phyloP scores from a whole-genome alignment of 2,113 vertebrate species.

The Prionailurus viverrinus region DNA sequence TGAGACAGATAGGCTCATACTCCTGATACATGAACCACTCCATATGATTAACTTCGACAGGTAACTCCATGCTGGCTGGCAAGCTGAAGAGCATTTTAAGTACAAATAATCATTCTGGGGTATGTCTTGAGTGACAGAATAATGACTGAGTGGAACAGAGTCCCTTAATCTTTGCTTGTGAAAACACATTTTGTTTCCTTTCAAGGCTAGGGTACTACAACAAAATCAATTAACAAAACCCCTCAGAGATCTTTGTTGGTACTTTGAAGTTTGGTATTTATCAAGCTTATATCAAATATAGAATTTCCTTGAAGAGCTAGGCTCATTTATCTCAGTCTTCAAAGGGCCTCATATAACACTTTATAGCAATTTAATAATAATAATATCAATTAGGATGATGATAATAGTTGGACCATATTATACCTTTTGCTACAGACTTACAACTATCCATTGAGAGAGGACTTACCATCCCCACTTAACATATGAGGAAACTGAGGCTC shows the following conservation, averaged over 20 bases:
- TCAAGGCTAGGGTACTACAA: background rate
- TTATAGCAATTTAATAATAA: background rate
- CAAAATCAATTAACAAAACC: slow-evolving; percentile 27
- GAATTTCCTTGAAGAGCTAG: background rate
- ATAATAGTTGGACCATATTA: background rate
- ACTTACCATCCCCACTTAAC: background rate
- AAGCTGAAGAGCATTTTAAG: background rate
- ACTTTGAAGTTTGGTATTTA: background rate
- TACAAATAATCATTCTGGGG: slow-evolving; percentile 2
- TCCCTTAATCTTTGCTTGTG: slow-evolving; percentile 19
- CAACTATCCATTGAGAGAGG: background rate
- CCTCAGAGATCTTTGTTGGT: background rate
- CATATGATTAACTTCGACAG: slow-evolving; percentile 31
- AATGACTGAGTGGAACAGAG: background rate
- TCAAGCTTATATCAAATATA: background rate
- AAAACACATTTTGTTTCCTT: slow-evolving; percentile 45
- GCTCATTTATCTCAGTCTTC: background rate
- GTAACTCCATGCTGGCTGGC: background rate
- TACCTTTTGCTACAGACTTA: background rate
- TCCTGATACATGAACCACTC: background rate
- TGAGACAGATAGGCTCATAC: background rate
- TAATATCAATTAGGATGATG: background rate
- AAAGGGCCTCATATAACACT: background rate
- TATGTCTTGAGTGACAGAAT: slow-evolving; percentile 8
- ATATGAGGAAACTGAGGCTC: background rate